Evolutionary conservation across 2,113 vertebrate species (phyloP).

Genomic region (Desmodus rotundus): DNA sequence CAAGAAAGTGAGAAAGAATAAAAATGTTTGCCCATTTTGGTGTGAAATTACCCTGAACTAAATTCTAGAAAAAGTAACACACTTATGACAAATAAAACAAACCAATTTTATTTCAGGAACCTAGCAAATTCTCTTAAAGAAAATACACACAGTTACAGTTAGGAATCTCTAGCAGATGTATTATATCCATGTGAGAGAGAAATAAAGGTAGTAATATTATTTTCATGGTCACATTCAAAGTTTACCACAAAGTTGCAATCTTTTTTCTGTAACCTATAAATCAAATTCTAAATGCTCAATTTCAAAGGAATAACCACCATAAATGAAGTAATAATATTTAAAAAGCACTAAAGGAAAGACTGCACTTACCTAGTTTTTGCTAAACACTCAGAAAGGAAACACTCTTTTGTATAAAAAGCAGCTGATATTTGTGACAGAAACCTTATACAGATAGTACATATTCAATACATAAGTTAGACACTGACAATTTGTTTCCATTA

Average conservation of each 20-base stretch:
- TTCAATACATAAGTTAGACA: neutral
- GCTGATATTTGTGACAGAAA: neutral
- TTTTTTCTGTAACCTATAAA: constrained; percentile 43
- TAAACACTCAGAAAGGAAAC: constrained; percentile 2
- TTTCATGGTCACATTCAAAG: constrained; percentile 31
- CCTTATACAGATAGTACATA: neutral
- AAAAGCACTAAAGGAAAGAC: constrained; percentile 8
- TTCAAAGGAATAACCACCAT: constrained; percentile 27
- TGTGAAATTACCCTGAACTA: constrained; percentile 25
- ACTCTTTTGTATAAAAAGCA: neutral
- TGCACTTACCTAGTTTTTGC: neutral
- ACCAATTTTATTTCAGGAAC: constrained; percentile 31
- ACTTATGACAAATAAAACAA: constrained; percentile 28
- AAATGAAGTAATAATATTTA: neutral
- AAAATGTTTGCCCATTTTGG: constrained; percentile 17
- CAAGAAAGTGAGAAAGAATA: neutral
- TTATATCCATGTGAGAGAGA: neutral
- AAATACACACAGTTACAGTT: neutral
- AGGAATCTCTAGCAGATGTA: neutral
- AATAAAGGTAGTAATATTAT: neutral
- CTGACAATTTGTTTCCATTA: neutral
- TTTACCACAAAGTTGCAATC: constrained; percentile 45
- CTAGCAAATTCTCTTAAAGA: neutral
- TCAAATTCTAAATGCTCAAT: constrained; percentile 33
- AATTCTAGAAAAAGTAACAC: constrained; percentile 23